Conservation (phyloP, 2,888 invertebrate species). For the Nipponacmea schrenckii region DNA sequence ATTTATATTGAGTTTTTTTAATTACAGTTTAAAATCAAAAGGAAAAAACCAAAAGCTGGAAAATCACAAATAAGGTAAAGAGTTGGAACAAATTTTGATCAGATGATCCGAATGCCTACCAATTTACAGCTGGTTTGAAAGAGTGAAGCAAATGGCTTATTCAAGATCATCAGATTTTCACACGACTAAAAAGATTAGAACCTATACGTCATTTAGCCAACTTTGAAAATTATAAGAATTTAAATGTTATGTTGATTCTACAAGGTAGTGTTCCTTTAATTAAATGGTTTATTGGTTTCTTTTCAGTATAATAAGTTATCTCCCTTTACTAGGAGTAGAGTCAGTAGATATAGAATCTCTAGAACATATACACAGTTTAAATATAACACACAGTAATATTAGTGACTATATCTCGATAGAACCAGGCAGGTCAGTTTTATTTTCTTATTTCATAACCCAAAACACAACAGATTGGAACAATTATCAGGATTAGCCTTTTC, state of each 20-base stretch:
- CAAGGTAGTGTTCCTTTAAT: too few species aligned
- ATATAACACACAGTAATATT: constrained; percentile 18
- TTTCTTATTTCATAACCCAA: too few species aligned
- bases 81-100: too few species aligned
- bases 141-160: not conserved
- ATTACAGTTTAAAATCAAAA: constrained; percentile 41
- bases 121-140: not conserved
- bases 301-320: constrained; percentile 15
- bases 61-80: constrained; percentile 45
- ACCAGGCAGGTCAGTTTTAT: constrained; percentile 21
- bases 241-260: too few species aligned
- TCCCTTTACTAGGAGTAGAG: not conserved
- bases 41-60: constrained; percentile 44
- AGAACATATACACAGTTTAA: constrained; percentile 6
- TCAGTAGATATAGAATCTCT: too few species aligned
- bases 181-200: too few species aligned
- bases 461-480: too few species aligned
- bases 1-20: not conserved
- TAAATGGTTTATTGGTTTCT: not conserved
- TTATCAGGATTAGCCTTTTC: too few species aligned
- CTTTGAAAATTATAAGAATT: too few species aligned
- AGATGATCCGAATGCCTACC: too few species aligned
- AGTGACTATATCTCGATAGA: constrained; percentile 23
- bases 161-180: not conserved
- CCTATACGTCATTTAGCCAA: too few species aligned